A percentile compares a stretch with the other conserved stretches of the same genome.
Conservation (phyloP, 1,140 invertebrate species). For the Caerostris darwini region DNA sequence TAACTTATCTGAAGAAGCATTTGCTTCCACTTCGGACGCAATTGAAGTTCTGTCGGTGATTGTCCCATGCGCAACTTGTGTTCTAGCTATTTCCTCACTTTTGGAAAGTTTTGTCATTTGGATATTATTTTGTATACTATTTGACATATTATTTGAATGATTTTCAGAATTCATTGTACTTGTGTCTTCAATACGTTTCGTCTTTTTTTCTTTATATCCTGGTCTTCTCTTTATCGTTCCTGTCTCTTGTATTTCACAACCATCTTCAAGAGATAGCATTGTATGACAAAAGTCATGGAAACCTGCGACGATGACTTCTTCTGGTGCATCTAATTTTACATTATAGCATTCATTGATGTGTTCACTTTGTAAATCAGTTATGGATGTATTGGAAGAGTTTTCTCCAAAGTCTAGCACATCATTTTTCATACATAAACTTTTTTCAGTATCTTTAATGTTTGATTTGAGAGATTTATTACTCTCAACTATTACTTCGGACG, state of each 20-base stretch:
- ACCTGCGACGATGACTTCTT: slow-evolving; percentile 74
- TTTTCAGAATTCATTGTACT: neutral
- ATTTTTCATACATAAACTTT: neutral
- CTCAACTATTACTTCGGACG: neutral
- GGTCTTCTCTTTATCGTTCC: slow-evolving; percentile 62
- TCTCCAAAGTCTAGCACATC: slow-evolving; percentile 67
- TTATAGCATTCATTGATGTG: slow-evolving; percentile 77
- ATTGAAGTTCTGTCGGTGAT: neutral
- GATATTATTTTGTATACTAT: slow-evolving; percentile 9
- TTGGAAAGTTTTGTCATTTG: slow-evolving; percentile 1
- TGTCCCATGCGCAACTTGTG: neutral
- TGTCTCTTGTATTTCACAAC: slow-evolving; percentile 36
- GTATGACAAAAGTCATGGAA: slow-evolving; percentile 78
- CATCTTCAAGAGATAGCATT: slow-evolving; percentile 76
- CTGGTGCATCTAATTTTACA: slow-evolving; percentile 77
- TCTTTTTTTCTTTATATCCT: slow-evolving; percentile 13
- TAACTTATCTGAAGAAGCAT: slow-evolving; percentile 29
- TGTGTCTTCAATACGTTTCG: neutral
- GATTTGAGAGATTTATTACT: neutral
- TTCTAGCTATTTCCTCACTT: neutral
- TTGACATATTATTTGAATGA: neutral
- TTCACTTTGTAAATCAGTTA: slow-evolving; percentile 20
- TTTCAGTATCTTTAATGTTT: neutral
- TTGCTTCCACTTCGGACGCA: neutral
- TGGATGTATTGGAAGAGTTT: slow-evolving; percentile 14